These are phyloP conservation scores for Glareola pratincola DNA, from an alignment of 2,113 vertebrate genomes.

Conservation along the genomic window DNA sequence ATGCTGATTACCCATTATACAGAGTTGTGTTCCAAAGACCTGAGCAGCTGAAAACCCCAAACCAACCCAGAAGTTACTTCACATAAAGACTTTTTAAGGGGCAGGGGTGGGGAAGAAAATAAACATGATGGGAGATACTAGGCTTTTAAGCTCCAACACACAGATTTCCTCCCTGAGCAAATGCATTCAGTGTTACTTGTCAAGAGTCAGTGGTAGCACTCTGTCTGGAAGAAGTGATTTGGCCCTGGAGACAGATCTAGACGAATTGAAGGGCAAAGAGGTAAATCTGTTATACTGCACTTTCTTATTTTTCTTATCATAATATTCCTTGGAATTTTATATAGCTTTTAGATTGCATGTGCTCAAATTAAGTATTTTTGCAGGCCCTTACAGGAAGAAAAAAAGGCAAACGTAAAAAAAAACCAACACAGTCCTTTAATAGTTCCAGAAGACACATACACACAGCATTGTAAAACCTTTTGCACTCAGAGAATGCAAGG, in stretches of 20 bases:
- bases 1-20: not conserved
- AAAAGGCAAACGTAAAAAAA: not conserved
- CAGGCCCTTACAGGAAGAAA: not conserved
- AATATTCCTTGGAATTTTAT: not conserved
- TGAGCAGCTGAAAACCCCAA: not conserved
- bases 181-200: not conserved
- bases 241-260: not conserved
- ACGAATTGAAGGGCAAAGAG: not conserved
- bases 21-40: not conserved
- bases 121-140: rapidly evolving
- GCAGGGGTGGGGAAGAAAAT: not conserved
- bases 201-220: not conserved
- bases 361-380: not conserved
- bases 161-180: not conserved
- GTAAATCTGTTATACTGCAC: not conserved
- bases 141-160: not conserved
- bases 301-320: not conserved
- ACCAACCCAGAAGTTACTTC: not conserved
- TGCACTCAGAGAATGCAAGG: not conserved
- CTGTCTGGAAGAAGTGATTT: not conserved
- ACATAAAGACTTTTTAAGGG: not conserved
- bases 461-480: not conserved
- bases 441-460: rapidly evolving
- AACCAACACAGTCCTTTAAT: not conserved
- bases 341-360: not conserved